Base-by-base conservation (phyloP, 92 coral and sea anemone genomes). In the Bergia puertoricense region DNA sequence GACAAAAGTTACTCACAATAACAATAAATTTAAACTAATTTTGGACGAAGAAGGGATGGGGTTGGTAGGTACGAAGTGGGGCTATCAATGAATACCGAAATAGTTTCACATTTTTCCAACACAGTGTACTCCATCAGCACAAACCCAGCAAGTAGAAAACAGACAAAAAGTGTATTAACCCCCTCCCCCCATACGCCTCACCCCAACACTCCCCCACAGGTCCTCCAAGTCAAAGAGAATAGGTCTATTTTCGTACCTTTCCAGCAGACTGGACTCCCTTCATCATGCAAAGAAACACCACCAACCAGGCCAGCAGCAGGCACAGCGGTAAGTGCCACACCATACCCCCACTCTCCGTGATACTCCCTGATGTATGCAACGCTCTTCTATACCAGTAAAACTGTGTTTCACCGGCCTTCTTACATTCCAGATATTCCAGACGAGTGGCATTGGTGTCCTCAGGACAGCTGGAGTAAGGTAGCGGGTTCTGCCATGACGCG, bases 221-320 rank as follows among this genome's bases (percentile, higher is more conserved):
- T 9, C 39, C 6, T 1, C 2, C 41, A 40, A 76, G 9, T 9
- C 18, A 16, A 0, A 41, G 40, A 0, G 18, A 13, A 30, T 46
- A 3, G 16, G 23, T 44, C 18, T 14, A 22, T 36, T 48, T 20
- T 11, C 76, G 66, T 81, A 95, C 99, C 98, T 96, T 96, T 76
- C 99, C 99, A 0, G 96, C 94, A 8, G 99, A 95, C 82, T 91
- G 91, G 46, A 96, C 95, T 13, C 99, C 99, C 67, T 91, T 96
- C 94, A 96, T 96, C 82, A 94, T 94, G 80, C 93, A 91, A 85
- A 95, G 59, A 79, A 89, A 96, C 84, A 96, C 94, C 10, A 93
- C 88, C 40, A 95, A 45, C 98, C 99, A 95, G 8, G 95, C 92
- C 74, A 96, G 80, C 20, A 95, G 81, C 2, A 95, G 86, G 43